phyloP scores from a whole-genome alignment of 2,888 invertebrate species.

The Trichopria drosophilae region DNA sequence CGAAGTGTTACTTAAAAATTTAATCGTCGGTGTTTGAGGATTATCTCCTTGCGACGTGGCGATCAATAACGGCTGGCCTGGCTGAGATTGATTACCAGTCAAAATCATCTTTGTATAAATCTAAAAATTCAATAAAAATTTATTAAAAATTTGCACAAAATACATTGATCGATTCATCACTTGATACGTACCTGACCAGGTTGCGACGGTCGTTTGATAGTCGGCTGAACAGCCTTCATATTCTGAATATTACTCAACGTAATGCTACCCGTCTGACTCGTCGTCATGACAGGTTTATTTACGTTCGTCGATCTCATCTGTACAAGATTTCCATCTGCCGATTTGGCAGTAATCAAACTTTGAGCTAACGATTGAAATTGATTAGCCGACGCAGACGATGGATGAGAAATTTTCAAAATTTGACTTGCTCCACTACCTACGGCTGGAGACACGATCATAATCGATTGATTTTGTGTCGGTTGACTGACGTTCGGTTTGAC shows the following conservation, averaged over 20 bases:
- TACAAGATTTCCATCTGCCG: slow-evolving; percentile 55
- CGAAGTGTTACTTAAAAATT: slow-evolving; percentile 50
- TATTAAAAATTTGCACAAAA: slow-evolving; percentile 5
- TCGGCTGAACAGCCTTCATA: slow-evolving; percentile 48
- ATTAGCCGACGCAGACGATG: slow-evolving; percentile 52
- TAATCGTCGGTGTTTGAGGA: slow-evolving; percentile 50
- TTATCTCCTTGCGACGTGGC: slow-evolving; percentile 50
- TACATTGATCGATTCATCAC: no score
- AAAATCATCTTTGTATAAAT: slow-evolving; percentile 57
- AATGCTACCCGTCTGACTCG: slow-evolving; percentile 50
- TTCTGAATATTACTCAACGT: slow-evolving; percentile 50
- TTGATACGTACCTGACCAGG: slow-evolving; percentile 53
- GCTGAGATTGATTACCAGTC: slow-evolving; percentile 51
- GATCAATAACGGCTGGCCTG: slow-evolving; percentile 53
- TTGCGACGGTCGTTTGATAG: slow-evolving; percentile 57
- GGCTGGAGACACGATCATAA: slow-evolving; percentile 56
- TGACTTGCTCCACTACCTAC: slow-evolving; percentile 55
- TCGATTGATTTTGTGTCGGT: slow-evolving; percentile 53
- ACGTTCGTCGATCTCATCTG: slow-evolving; percentile 52
- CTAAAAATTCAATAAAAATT: slow-evolving; percentile 33
- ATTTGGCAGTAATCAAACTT: slow-evolving; percentile 55
- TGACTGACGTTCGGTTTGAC: slow-evolving; percentile 47
- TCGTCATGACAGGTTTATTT: slow-evolving; percentile 48
- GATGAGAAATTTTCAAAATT: slow-evolving; percentile 57
- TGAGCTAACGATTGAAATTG: slow-evolving; percentile 56